phyloP scores from a whole-genome alignment of 2,888 invertebrate genomes.

The Seira sanloemensis region DNA sequence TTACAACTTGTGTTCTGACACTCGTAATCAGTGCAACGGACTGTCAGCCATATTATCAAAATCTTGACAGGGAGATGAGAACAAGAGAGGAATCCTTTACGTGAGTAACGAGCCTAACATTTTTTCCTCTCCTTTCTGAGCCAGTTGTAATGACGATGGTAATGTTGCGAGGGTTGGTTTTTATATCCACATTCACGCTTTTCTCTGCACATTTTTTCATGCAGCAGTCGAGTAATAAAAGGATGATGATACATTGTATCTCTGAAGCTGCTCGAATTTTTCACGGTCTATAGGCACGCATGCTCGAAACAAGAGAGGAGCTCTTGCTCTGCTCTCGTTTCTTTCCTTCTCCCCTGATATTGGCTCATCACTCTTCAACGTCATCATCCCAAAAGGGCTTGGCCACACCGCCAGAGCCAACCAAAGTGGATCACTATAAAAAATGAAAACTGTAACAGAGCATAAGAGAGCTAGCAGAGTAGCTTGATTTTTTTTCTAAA shows the following conservation, averaged over 20 bases:
- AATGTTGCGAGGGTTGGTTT: background rate
- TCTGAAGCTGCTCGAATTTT: slow-evolving; percentile 58
- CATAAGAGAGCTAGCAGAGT: slow-evolving; percentile 5
- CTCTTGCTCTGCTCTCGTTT: slow-evolving; percentile 59
- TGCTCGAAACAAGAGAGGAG: slow-evolving; percentile 19
- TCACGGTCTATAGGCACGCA: slow-evolving; percentile 54
- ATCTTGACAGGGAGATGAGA: slow-evolving; percentile 26
- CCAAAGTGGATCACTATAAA: slow-evolving; percentile 55
- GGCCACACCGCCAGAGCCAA: slow-evolving; percentile 56
- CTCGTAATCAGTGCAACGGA: slow-evolving; percentile 17
- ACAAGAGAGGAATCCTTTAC: slow-evolving; percentile 16
- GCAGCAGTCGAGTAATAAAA: slow-evolving; percentile 25
- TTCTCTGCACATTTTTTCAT: background rate
- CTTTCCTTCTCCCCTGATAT: slow-evolving; percentile 57
- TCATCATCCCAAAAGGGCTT: slow-evolving; percentile 65
- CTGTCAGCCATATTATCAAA: slow-evolving; percentile 65
- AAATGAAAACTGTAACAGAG: slow-evolving; percentile 60
- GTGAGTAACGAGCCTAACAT: slow-evolving; percentile 59
- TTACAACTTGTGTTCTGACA: background rate
- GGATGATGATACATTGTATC: slow-evolving; percentile 45
- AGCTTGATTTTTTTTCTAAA: background rate
- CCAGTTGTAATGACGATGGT: background rate
- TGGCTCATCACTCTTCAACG: slow-evolving; percentile 51
- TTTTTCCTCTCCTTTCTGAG: background rate
- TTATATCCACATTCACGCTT: background rate